Percentiles rank a stretch among this genome's conserved stretches.
Conservation (phyloP, 2,113 vertebrate genomes). For the Cyanistes caeruleus region DNA sequence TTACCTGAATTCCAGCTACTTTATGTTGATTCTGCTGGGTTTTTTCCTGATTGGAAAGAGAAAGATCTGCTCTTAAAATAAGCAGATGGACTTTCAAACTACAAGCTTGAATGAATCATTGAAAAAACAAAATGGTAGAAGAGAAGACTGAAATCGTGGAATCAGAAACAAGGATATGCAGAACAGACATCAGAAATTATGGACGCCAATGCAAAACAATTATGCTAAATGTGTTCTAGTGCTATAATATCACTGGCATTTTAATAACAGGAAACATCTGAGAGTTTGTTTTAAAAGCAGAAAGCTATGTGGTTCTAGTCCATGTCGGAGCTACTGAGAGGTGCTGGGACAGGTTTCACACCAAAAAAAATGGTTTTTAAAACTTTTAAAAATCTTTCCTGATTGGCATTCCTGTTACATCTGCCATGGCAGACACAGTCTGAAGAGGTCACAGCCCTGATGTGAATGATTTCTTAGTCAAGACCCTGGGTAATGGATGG, state of each 20-base stretch:
- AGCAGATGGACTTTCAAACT: slow-evolving; percentile 29
- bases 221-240: not conserved
- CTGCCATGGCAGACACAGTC: not conserved
- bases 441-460: not conserved
- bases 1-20: not conserved
- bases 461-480: not conserved
- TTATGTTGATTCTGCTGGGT: not conserved
- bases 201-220: not conserved
- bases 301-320: not conserved
- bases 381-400: not conserved
- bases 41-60: slow-evolving; percentile 35
- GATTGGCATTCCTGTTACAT: not conserved
- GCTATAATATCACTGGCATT: not conserved
- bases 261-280: not conserved
- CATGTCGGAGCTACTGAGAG: not conserved
- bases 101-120: slow-evolving; percentile 1
- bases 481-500: not conserved
- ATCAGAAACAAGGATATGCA: not conserved
- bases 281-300: not conserved
- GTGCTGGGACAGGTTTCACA: not conserved
- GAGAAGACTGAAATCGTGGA: not conserved
- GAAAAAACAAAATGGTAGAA: not conserved
- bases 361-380: not conserved
- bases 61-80: slow-evolving; percentile 51
- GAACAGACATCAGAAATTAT: not conserved